Evolutionary conservation across 2,888 invertebrate genomes (phyloP).

Genomic region (Lacanobia wlatinum): DNA sequence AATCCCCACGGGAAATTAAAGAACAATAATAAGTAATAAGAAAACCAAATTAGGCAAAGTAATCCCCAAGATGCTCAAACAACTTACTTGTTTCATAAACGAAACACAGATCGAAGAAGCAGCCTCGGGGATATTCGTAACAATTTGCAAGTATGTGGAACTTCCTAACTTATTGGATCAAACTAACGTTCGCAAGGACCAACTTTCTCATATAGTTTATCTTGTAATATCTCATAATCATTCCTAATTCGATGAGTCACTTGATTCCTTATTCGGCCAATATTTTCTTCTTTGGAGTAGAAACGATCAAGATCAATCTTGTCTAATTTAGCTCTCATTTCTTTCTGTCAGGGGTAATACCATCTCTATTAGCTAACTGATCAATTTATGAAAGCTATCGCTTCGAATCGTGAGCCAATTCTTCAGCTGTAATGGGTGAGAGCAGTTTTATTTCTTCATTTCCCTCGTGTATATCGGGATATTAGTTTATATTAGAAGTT

Average conservation of each 20-base stretch:
- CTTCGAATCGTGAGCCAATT: constrained; percentile 53
- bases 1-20: constrained; percentile 48
- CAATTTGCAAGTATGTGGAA: constrained; percentile 62
- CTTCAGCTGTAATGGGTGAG: constrained; percentile 45
- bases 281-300: constrained; percentile 46
- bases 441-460: constrained; percentile 49
- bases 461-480: constrained; percentile 16
- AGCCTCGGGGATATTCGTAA: constrained; percentile 54
- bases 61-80: constrained; percentile 49
- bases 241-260: constrained; percentile 66
- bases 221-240: constrained; percentile 68
- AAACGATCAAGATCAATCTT: constrained; percentile 55
- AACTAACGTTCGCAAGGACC: constrained; percentile 59
- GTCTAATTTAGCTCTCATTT: constrained; percentile 51
- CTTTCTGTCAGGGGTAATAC: constrained; percentile 44
- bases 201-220: constrained; percentile 68
- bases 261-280: constrained; percentile 49
- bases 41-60: constrained; percentile 55
- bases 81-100: constrained; percentile 61
- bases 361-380: constrained; percentile 54
- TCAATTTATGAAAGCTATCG: constrained; percentile 62
- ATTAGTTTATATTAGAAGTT: constrained; percentile 8
- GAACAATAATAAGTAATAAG: constrained; percentile 54
- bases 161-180: constrained; percentile 68
- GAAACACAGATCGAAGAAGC: constrained; percentile 60